Percentiles rank a stretch among this genome's conserved stretches.
phyloP scores from a whole-genome alignment of 2,888 invertebrate species.

The Acleris cristana region DNA sequence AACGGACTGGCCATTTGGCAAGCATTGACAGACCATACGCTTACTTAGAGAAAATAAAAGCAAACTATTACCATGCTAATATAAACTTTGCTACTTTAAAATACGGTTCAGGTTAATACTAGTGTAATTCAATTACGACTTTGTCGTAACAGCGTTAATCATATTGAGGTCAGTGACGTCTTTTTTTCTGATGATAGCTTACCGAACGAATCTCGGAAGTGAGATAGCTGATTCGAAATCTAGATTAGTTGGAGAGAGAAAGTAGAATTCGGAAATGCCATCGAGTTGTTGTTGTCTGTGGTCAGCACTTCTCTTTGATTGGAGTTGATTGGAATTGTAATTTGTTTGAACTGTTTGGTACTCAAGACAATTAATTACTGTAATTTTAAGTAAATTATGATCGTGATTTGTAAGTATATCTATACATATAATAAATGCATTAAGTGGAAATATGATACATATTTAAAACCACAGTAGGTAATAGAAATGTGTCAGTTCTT shows the following conservation, averaged over 20 bases:
- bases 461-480: no score
- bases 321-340: slow-evolving; percentile 29
- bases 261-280: slow-evolving; percentile 43
- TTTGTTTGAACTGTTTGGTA: background rate
- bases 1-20: slow-evolving; percentile 30
- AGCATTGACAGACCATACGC: slow-evolving; percentile 34
- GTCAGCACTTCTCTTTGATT: slow-evolving; percentile 53
- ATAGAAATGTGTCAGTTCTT: no score
- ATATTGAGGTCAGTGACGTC: slow-evolving; percentile 81
- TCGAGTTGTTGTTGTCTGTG: slow-evolving; percentile 55
- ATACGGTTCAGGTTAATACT: slow-evolving; percentile 7
- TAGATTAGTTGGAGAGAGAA: slow-evolving; percentile 48
- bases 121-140: slow-evolving; percentile 8
- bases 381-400: background rate
- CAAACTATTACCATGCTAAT: slow-evolving; percentile 3
- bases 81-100: background rate
- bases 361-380: background rate
- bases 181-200: slow-evolving; percentile 65
- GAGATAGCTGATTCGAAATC: slow-evolving; percentile 51
- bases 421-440: no score
- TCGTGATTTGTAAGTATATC: no score
- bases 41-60: slow-evolving; percentile 34
- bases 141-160: slow-evolving; percentile 15
- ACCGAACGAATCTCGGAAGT: slow-evolving; percentile 61
- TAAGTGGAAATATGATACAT: no score